A percentile compares a stretch with the other conserved stretches of the same genome.
Evolutionary conservation across 92 coral and sea anemone genomes (phyloP).

Genomic region (Blastomussa wellsi): DNA sequence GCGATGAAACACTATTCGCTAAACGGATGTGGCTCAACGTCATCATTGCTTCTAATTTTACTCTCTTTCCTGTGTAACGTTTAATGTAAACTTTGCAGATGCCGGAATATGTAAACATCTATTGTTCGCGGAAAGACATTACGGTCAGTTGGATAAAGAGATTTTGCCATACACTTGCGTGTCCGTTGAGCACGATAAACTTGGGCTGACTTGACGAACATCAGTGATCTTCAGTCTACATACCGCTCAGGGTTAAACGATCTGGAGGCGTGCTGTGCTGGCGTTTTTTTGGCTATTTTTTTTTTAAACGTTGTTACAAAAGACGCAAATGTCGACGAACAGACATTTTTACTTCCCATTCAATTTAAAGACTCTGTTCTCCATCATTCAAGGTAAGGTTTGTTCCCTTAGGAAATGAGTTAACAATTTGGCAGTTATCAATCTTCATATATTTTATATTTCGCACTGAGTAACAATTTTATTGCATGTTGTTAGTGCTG

Average conservation of each 20-base stretch:
- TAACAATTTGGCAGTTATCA: neutral
- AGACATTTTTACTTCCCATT: neutral
- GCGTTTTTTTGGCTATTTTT: neutral
- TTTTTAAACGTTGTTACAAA: neutral
- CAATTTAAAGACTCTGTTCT: neutral
- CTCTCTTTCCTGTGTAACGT: conserved; percentile 6
- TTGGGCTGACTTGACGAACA: neutral
- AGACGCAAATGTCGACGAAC: conserved; percentile 14
- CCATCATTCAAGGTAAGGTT: conserved; percentile 24
- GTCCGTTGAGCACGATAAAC: neutral
- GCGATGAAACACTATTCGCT: neutral
- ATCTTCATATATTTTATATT: neutral
- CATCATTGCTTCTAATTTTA: conserved; percentile 3
- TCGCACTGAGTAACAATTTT: neutral
- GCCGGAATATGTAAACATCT: conserved; percentile 1
- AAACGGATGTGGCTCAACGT: conserved; percentile 29
- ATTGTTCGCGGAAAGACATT: neutral
- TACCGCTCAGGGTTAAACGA: neutral
- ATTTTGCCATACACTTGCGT: neutral
- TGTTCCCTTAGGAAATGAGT: neutral
- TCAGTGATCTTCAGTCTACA: neutral
- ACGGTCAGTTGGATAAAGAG: neutral
- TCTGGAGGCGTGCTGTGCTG: neutral
- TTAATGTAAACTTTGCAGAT: conserved; percentile 12
- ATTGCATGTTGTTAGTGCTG: neutral